Base-by-base conservation (phyloP, 2,888 invertebrate genomes). In the Tenthredo mesomela region DNA sequence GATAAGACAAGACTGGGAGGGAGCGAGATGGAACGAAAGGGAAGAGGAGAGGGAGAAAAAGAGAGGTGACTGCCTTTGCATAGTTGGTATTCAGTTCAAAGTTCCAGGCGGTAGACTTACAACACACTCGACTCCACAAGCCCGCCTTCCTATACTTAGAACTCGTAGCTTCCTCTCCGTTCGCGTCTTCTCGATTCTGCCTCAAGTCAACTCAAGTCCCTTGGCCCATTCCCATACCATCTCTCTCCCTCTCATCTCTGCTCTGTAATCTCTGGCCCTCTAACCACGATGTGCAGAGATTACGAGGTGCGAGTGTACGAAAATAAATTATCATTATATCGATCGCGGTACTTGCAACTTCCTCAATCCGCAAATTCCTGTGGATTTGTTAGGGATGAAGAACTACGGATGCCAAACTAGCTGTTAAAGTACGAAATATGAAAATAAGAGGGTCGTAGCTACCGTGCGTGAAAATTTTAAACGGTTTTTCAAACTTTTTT, bases 61-160 rank as follows among this genome's bases (percentile, higher is more conserved):
- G 61, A 47, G 67, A 67, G 67, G 18, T 40, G 25, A 82, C 65
- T 18, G 82, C 82, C 82, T 82, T 67, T 82, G 82, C 82, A 82
- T 84, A 84, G 84, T 65, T 84, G 84, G 84, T 78, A 84, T 84
- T 84, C 84, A 50, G 77, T 84, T 84, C 84, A 21, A 84, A 84
- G 84, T 84, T 84, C 77, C 77, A 84, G 84, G 54, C 84, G 33
- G 84, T 18, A 43, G 65, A 84, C 84, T 65, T 40, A 73, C 75
- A 47, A 78, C 77, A 61, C 65, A 77, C 84, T 77, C 75, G 75
- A 47, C 65, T 65, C 84, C 65, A 61, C 75, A 58, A 71, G 43
- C 77, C 47, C 84, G 67, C 84, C 84, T 86, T 86, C 87, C 88
- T 88, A 88, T 88, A 89, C 88, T 88, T 88, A 89, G 88, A 89